Conservation (phyloP, 2,113 vertebrate genomes). For the Dolichallabes microphthalmus region DNA sequence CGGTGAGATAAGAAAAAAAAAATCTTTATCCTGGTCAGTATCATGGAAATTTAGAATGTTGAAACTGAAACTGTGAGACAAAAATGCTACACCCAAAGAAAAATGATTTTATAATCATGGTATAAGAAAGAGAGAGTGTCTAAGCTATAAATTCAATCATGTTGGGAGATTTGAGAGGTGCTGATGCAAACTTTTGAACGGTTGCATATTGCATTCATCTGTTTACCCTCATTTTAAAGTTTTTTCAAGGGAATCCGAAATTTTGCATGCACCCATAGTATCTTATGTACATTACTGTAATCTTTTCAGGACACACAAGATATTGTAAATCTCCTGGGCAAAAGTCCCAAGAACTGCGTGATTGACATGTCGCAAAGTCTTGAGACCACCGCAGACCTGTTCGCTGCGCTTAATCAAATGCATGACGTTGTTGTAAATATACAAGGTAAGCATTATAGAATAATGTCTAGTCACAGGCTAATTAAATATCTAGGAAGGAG, state of each 20-base stretch:
- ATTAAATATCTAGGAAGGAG: not conserved
- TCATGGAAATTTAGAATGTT: too few species aligned
- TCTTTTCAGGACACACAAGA: constrained; percentile 65
- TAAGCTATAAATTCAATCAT: not conserved
- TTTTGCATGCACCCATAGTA: not conserved
- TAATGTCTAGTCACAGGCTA: not conserved
- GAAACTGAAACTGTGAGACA: not conserved
- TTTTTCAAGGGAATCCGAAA: too few species aligned
- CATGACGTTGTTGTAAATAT: constrained; percentile 66
- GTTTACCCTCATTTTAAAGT: not conserved
- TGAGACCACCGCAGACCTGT: constrained; percentile 63
- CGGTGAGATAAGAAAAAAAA: not conserved
- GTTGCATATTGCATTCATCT: not conserved
- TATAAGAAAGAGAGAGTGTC: not conserved
- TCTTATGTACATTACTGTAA: constrained; percentile 6
- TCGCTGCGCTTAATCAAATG: constrained; percentile 63
- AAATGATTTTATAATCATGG: not conserved
- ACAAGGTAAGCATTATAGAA: constrained; percentile 63
- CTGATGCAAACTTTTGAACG: not conserved
- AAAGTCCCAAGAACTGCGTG: constrained; percentile 66
- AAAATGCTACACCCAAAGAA: not conserved
- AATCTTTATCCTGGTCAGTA: too few species aligned
- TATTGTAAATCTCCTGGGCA: constrained; percentile 63
- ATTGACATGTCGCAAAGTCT: constrained; percentile 50
- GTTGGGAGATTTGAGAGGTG: too few species aligned